phyloP scores from a whole-genome alignment of 1,140 invertebrate species.

The Thaumetopoea pityocampa region DNA sequence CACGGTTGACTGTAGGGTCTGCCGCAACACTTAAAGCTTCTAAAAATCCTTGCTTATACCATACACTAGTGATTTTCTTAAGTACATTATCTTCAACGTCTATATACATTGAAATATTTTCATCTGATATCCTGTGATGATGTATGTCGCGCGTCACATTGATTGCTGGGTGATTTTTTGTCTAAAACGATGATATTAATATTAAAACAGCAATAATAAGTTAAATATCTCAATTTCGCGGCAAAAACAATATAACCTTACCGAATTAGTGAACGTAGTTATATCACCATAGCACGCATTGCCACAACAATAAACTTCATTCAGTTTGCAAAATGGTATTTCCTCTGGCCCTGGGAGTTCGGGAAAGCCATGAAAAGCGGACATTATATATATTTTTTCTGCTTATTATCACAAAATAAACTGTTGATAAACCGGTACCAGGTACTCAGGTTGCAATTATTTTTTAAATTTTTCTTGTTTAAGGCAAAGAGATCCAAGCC shows the following conservation, averaged over 20 bases:
- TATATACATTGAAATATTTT: slow-evolving; percentile 69
- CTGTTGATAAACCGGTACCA: too few species aligned
- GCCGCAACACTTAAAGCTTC: slow-evolving; percentile 68
- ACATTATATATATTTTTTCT: slow-evolving; percentile 42
- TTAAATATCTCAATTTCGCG: slow-evolving; percentile 3
- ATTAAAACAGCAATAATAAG: background rate
- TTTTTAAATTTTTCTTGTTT: too few species aligned
- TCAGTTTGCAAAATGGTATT: slow-evolving; percentile 61
- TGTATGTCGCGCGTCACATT: slow-evolving; percentile 62
- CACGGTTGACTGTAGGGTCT: slow-evolving; percentile 53
- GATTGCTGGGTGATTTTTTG: slow-evolving; percentile 55
- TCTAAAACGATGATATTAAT: slow-evolving; percentile 34
- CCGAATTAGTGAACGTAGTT: slow-evolving; percentile 66
- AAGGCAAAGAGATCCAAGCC: too few species aligned
- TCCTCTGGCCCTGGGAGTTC: slow-evolving; percentile 52
- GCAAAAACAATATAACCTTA: slow-evolving; percentile 46
- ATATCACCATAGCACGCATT: slow-evolving; percentile 59
- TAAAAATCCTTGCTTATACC: slow-evolving; percentile 69
- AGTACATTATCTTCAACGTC: slow-evolving; percentile 70
- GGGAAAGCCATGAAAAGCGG: slow-evolving; percentile 63
- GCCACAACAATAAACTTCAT: slow-evolving; percentile 65
- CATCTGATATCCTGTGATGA: slow-evolving; percentile 59
- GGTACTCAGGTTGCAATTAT: too few species aligned
- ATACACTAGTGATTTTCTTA: slow-evolving; percentile 70
- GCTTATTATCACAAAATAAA: background rate